Conservation (phyloP, 2,888 invertebrate genomes). For the Zhuqinia jingwanae region DNA sequence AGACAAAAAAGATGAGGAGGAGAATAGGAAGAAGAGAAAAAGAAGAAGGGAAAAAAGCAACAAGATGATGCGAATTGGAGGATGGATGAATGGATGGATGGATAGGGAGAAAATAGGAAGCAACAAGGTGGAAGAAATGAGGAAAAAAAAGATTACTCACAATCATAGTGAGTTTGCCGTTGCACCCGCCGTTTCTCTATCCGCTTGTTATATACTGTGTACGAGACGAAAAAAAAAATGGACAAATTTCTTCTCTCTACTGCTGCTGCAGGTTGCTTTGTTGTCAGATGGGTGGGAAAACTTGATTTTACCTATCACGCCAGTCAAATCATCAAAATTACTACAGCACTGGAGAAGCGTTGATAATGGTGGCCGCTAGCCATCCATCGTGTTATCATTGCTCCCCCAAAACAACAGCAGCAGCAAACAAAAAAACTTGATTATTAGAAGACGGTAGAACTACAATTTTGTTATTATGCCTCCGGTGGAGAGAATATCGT, state of each 20-base stretch:
- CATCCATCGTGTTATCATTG: too few relatives aligned
- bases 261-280: neutral
- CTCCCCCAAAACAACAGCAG: too few relatives aligned
- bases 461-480: too few relatives aligned
- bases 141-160: neutral
- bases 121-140: slow-evolving; percentile 52
- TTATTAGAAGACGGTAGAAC: too few relatives aligned
- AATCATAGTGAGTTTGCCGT: neutral
- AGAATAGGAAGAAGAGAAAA: neutral
- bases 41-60: slow-evolving; percentile 6
- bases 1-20: slow-evolving; percentile 27
- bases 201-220: neutral
- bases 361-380: too few relatives aligned
- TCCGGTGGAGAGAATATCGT: too few relatives aligned
- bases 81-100: slow-evolving; percentile 23
- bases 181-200: slow-evolving; percentile 26
- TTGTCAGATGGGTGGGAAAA: neutral
- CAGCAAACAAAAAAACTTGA: too few relatives aligned
- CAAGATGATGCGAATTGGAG: slow-evolving; percentile 13
- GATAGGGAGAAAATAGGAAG: slow-evolving; percentile 44
- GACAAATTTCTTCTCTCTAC: too few relatives aligned
- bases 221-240: neutral
- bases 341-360: too few relatives aligned
- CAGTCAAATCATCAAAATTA: too few relatives aligned
- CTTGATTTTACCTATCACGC: neutral